Evolutionary conservation across 2,888 invertebrate species (phyloP).

Genomic region (Macrostomum cliftonense): DNA sequence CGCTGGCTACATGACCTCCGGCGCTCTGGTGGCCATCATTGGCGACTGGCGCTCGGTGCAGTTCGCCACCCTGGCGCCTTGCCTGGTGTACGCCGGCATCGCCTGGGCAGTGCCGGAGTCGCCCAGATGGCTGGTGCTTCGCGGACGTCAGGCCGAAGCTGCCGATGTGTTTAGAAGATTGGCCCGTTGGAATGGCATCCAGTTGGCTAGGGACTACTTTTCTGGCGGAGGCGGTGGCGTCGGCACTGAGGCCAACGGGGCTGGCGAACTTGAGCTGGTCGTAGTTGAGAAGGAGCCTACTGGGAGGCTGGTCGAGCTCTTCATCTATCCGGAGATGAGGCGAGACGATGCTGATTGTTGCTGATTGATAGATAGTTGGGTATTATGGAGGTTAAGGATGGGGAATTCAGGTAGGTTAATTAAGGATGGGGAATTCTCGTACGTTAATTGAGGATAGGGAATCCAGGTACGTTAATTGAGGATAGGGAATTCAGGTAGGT

Average conservation of each 20-base stretch:
- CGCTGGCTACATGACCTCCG: conserved; percentile 5
- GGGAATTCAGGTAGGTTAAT: no score
- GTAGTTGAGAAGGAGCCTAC: conserved; percentile 1
- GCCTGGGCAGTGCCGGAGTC: conserved; percentile 5
- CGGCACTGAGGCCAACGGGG: no score
- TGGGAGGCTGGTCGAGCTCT: conserved; percentile 1
- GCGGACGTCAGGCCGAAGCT: conserved; percentile 2
- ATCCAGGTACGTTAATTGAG: no score
- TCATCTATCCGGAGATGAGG: conserved; percentile 1
- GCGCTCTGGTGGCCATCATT: not conserved
- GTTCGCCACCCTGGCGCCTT: not conserved
- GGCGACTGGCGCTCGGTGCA: conserved; percentile 1
- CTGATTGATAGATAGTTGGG: no score
- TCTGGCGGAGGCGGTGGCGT: no score
- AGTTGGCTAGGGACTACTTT: no score
- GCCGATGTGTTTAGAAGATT: not conserved
- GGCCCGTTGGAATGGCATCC: not conserved
- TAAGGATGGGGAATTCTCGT: no score
- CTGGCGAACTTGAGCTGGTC: not conserved
- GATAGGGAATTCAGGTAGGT: no score
- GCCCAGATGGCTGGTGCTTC: conserved; percentile 6
- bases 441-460: no score
- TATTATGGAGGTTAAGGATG: no score
- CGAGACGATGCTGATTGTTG: no score
- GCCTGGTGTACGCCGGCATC: conserved; percentile 1